Conservation (phyloP, 2,113 vertebrate genomes). For the Hippolais icterina region DNA sequence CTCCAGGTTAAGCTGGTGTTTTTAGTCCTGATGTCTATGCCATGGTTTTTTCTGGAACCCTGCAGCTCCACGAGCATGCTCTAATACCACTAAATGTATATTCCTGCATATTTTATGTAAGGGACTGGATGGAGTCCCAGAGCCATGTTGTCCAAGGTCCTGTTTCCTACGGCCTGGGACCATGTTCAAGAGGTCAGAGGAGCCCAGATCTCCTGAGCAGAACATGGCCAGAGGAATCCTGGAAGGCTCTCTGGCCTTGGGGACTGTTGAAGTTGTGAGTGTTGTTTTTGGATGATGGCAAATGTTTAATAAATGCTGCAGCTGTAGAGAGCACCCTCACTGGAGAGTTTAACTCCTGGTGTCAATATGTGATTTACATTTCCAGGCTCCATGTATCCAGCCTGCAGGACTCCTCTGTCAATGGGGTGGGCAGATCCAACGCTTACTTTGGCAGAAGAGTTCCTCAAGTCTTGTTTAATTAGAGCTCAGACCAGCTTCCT, state of each 20-base stretch:
- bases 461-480: slow-evolving; percentile 57
- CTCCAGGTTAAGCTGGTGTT: neutral
- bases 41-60: neutral
- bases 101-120: neutral
- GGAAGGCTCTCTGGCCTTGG: neutral
- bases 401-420: neutral
- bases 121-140: slow-evolving; percentile 11
- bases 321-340: slow-evolving; percentile 42
- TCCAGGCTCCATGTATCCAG: neutral
- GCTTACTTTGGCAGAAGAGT: slow-evolving; percentile 56
- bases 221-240: slow-evolving; percentile 13
- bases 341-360: neutral
- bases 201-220: neutral
- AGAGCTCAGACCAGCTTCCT: slow-evolving; percentile 56
- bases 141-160: neutral
- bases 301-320: slow-evolving; percentile 47
- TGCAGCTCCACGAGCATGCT: neutral
- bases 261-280: slow-evolving; percentile 3
- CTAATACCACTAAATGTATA: neutral
- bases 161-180: neutral
- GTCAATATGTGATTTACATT: slow-evolving; percentile 47
- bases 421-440: slow-evolving; percentile 32
- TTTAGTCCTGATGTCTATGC: neutral
- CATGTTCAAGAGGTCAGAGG: neutral
- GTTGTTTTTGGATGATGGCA: slow-evolving; percentile 46